phyloP scores from a whole-genome alignment of 2,888 invertebrate genomes.

The Gonocerus acuteangulatus region DNA sequence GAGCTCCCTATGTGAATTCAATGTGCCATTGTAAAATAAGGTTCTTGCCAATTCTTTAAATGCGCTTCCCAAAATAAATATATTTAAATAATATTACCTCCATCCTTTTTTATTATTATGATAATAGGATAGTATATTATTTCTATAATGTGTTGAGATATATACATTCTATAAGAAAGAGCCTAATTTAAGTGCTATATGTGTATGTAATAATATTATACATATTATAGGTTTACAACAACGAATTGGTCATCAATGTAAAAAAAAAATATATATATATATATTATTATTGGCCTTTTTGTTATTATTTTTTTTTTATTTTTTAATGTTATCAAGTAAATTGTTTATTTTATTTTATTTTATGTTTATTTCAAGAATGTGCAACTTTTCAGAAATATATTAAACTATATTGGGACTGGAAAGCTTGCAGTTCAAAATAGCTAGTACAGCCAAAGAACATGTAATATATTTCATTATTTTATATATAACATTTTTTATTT shows the following conservation, averaged over 20 bases:
- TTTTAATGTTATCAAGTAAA: slow-evolving; percentile 1
- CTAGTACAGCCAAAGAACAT: slow-evolving; percentile 36
- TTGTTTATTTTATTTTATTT: slow-evolving; percentile 22
- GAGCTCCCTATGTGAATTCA: slow-evolving; percentile 31
- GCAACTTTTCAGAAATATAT: slow-evolving; percentile 16
- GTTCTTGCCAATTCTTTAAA: slow-evolving; percentile 30
- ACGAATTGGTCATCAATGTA: slow-evolving; percentile 28
- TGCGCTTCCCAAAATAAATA: slow-evolving; percentile 32
- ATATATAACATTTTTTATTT: slow-evolving; percentile 24
- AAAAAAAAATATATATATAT: slow-evolving; percentile 11
- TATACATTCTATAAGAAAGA: slow-evolving; percentile 23
- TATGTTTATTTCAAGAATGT: slow-evolving; percentile 10
- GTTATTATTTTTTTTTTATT: slow-evolving; percentile 1
- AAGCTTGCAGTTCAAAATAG: slow-evolving; percentile 28
- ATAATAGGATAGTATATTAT: slow-evolving; percentile 22
- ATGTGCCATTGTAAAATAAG: slow-evolving; percentile 32
- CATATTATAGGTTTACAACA: slow-evolving; percentile 34
- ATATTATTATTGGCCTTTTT: slow-evolving; percentile 3
- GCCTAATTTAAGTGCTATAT: slow-evolving; percentile 27
- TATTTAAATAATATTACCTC: slow-evolving; percentile 21
- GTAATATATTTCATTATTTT: slow-evolving; percentile 28
- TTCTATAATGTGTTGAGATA: slow-evolving; percentile 33
- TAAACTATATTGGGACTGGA: slow-evolving; percentile 1
- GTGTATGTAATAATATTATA: slow-evolving; percentile 29
- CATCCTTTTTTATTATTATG: slow-evolving; percentile 30